A percentile compares a stretch with the other conserved stretches of the same genome.
phyloP scores from a whole-genome alignment of 1,140 invertebrate species.

The Cyclargus thomasi region DNA sequence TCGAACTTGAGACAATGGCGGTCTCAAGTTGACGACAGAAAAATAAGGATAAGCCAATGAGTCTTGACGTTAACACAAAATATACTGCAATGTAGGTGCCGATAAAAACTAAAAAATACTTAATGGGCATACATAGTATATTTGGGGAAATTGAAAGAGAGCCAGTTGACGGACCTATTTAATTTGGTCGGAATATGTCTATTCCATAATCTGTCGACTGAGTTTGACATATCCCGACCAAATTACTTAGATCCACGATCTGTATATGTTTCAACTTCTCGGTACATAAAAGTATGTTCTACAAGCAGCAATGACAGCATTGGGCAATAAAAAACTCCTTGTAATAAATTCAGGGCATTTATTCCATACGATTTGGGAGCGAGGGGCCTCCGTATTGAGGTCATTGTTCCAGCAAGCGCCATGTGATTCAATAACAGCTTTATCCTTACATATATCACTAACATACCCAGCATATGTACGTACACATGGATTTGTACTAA shows the following conservation, averaged over 20 bases:
- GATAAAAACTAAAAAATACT: background rate
- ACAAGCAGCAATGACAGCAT: background rate
- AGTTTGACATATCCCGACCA: too few species aligned
- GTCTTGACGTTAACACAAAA: too few species aligned
- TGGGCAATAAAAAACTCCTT: conserved; percentile 2
- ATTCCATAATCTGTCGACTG: too few species aligned
- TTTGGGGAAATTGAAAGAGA: too few species aligned
- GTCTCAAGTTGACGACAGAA: too few species aligned
- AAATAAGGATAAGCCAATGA: too few species aligned
- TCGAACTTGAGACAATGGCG: too few species aligned
- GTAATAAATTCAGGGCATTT: conserved; percentile 8
- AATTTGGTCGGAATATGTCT: too few species aligned
- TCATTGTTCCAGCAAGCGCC: conserved; percentile 59
- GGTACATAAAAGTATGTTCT: background rate
- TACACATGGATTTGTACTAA: too few species aligned
- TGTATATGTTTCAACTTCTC: too few species aligned
- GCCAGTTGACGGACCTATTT: too few species aligned
- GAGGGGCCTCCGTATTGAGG: conserved; percentile 43
- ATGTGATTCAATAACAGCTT: conserved; percentile 40
- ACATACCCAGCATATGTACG: background rate
- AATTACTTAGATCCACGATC: too few species aligned
- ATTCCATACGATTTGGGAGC: conserved; percentile 9
- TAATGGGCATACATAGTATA: background rate
- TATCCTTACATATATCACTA: conserved; percentile 19
- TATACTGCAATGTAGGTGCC: background rate